Conservation (phyloP, 2,888 invertebrate genomes). For the Pristionchus arcanus region DNA sequence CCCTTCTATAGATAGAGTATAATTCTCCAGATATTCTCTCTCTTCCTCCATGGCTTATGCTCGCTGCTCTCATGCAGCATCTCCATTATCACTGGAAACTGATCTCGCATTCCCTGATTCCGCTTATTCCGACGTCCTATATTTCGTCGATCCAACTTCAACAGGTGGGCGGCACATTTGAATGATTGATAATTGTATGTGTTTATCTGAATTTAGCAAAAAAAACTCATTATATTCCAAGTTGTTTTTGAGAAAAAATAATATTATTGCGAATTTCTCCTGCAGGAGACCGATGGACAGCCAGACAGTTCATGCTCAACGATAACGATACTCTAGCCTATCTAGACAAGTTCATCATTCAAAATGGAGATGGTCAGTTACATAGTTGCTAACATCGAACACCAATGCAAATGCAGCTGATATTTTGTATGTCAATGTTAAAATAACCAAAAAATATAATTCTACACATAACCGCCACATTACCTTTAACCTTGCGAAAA, state of each 20-base stretch:
- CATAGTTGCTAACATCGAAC: background rate
- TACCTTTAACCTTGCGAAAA: no score
- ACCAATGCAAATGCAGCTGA: no score
- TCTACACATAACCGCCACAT: no score
- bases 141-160: slow-evolving; percentile 71
- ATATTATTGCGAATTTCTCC: background rate
- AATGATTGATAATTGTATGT: background rate
- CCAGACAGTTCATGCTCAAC: slow-evolving; percentile 36
- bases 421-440: no score
- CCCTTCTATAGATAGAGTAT: background rate
- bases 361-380: slow-evolving; percentile 24
- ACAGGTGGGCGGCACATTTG: background rate
- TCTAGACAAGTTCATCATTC: slow-evolving; percentile 42
- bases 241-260: background rate
- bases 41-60: slow-evolving; percentile 70
- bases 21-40: slow-evolving; percentile 69
- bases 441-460: no score
- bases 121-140: slow-evolving; percentile 69
- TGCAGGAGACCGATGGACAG: slow-evolving; percentile 30
- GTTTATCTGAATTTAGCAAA: background rate
- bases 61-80: slow-evolving; percentile 68
- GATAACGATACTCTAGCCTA: background rate
- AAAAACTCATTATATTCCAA: background rate
- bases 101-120: slow-evolving; percentile 69
- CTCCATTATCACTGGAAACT: slow-evolving; percentile 61